Evolutionary conservation across 2,113 vertebrate species (phyloP).

Genomic region (Lipotes vexillifer): DNA sequence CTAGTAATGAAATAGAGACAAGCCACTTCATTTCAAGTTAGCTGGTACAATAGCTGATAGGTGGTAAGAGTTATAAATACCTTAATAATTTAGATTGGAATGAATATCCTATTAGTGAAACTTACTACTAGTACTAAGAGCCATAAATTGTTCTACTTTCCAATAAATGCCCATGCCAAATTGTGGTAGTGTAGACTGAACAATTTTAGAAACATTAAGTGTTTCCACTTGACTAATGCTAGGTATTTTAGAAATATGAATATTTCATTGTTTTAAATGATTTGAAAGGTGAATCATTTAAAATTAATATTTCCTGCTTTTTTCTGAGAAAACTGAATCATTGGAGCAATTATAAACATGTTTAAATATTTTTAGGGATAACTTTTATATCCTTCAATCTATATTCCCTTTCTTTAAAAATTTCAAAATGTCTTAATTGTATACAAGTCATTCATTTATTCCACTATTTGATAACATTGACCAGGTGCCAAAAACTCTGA

Average conservation of each 20-base stretch:
- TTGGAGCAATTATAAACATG: not conserved
- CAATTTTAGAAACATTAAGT: constrained; percentile 30
- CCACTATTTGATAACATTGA: not conserved
- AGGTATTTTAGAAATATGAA: not conserved
- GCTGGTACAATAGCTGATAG: not conserved
- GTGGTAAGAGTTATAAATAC: not conserved
- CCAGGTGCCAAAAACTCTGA: not conserved
- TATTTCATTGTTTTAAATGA: constrained; percentile 44
- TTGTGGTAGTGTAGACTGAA: not conserved
- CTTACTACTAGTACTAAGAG: not conserved
- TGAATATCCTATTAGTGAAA: not conserved
- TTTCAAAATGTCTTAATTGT: not conserved
- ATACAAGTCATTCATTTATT: not conserved
- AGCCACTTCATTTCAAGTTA: not conserved
- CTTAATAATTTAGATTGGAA: constrained; percentile 39
- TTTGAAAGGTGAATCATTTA: not conserved
- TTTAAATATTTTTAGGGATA: not conserved
- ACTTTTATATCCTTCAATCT: not conserved
- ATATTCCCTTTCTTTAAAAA: not conserved
- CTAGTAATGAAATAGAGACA: not conserved
- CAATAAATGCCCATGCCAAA: constrained; percentile 28
- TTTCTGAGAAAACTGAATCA: not conserved
- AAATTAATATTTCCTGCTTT: constrained; percentile 12
- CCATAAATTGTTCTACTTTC: not conserved
- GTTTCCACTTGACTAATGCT: constrained; percentile 17